A percentile compares a stretch with the other conserved stretches of the same genome.
Conservation (phyloP, 2,113 vertebrate genomes). For the Butorides virescens region DNA sequence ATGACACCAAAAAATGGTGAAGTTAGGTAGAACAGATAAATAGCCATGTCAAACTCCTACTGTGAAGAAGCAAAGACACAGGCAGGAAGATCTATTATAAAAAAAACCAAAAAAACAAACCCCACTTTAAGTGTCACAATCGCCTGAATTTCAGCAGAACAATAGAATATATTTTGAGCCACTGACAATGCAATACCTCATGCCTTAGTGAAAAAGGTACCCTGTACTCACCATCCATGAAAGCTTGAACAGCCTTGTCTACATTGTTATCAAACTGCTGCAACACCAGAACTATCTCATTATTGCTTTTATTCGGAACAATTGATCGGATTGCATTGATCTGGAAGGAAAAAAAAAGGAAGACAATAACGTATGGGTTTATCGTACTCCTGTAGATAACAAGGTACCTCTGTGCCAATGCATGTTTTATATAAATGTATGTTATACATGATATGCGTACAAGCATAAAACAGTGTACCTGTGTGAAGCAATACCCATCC, state of each 20-base stretch:
- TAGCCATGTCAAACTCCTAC: neutral
- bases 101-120: neutral
- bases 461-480: neutral
- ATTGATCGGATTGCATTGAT: slow-evolving; percentile 79
- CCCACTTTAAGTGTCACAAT: neutral
- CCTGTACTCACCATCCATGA: slow-evolving; percentile 78
- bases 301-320: slow-evolving; percentile 82
- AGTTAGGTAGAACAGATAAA: neutral
- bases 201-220: neutral
- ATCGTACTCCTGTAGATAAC: neutral
- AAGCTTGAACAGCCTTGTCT: slow-evolving; percentile 81
- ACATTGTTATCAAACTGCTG: slow-evolving; percentile 82
- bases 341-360: slow-evolving; percentile 48
- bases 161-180: neutral
- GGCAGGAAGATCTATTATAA: neutral
- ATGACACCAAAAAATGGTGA: neutral
- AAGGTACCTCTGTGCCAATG: neutral
- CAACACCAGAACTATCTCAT: slow-evolving; percentile 81
- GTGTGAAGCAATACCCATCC: neutral
- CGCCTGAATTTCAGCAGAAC: neutral
- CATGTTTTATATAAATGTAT: neutral
- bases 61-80: neutral
- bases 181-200: neutral
- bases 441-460: rapidly evolving
- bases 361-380: neutral